These are phyloP conservation scores for Bellardia bayeri DNA, from an alignment of 2,888 invertebrate species.

Conservation along the genomic window DNA sequence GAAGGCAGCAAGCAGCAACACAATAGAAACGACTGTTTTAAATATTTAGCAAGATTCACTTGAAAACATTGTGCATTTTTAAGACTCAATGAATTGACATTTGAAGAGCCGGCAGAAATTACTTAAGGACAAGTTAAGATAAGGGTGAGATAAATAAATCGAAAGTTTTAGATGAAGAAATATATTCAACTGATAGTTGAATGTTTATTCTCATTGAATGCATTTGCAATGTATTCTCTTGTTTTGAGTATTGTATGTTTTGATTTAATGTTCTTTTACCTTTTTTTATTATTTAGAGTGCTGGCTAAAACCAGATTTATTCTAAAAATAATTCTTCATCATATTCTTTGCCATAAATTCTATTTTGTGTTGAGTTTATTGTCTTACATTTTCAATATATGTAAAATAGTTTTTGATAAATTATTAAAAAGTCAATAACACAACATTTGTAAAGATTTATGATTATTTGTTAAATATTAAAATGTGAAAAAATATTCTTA, in stretches of 20 bases:
- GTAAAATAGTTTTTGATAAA: conserved; percentile 22
- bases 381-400: conserved; percentile 15
- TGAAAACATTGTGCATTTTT: conserved; percentile 1
- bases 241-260: not conserved
- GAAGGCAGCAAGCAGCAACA: not conserved
- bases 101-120: not conserved
- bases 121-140: not conserved
- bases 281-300: not conserved
- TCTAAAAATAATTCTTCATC: not conserved
- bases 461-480: not conserved
- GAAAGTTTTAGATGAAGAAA: not conserved
- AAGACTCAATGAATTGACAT: not conserved
- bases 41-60: conserved; percentile 7
- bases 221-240: conserved; percentile 9
- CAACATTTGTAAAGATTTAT: conserved; percentile 29
- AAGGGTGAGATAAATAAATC: not conserved
- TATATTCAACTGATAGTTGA: not conserved
- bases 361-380: conserved; percentile 19
- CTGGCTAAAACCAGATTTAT: not conserved
- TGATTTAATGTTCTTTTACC: not conserved
- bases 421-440: conserved; percentile 48
- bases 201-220: not conserved
- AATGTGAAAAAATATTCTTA: not conserved
- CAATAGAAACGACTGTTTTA: conserved; percentile 1
- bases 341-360: conserved; percentile 3